These are phyloP conservation scores for Saimiri boliviensis DNA, from an alignment of 2,113 vertebrate genomes.

Conservation along the genomic window DNA sequence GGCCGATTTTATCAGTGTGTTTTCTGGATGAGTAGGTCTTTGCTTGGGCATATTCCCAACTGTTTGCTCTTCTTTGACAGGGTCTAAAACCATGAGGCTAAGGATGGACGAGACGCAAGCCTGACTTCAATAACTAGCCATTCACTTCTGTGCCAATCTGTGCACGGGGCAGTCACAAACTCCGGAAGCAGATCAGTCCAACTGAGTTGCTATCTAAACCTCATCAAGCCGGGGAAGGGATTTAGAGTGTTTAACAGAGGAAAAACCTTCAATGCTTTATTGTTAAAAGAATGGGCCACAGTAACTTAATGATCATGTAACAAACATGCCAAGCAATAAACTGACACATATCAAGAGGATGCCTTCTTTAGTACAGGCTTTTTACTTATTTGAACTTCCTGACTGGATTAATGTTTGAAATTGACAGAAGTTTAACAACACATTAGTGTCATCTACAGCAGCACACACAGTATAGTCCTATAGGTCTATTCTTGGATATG, in stretches of 20 bases:
- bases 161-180: conserved; percentile 60
- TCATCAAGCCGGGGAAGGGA: conserved; percentile 35
- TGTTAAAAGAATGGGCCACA: conserved; percentile 3
- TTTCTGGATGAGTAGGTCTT: conserved; percentile 74
- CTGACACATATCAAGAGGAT: conserved; percentile 33
- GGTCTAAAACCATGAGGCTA: conserved; percentile 73
- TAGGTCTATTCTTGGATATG: not conserved
- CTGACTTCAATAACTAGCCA: conserved; percentile 66
- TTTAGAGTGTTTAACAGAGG: not conserved
- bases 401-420: conserved; percentile 10
- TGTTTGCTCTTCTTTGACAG: conserved; percentile 73
- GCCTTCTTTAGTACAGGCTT: conserved; percentile 2
- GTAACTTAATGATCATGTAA: not conserved
- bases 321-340: not conserved
- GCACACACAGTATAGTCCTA: not conserved
- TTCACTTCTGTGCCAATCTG: conserved; percentile 62
- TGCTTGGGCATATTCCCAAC: conserved; percentile 70
- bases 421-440: not conserved
- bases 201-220: conserved; percentile 49
- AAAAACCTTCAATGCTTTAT: not conserved
- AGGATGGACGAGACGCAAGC: conserved; percentile 52
- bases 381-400: conserved; percentile 35
- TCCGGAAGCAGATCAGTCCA: conserved; percentile 62
- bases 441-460: not conserved
- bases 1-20: conserved; percentile 74